Evolutionary conservation across 2,797 vertebrate genomes (phyloP), one percentile per base, ranked within the genome.

Genomic region (Scyliorhinus canicula): DNA sequence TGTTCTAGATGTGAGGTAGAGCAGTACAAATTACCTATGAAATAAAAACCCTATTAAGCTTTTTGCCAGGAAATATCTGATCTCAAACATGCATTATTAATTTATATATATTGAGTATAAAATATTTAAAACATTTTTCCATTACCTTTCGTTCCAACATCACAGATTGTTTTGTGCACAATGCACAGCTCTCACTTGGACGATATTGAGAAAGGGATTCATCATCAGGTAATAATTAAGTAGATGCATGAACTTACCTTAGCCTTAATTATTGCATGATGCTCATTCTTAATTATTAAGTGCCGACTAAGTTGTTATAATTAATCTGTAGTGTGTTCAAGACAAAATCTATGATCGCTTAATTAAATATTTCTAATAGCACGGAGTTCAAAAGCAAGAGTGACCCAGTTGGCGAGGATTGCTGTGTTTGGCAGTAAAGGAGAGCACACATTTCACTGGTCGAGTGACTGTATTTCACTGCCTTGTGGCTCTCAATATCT

Each of bases 101-200:
- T 94, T 71, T 74, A 47, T 94, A 52, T 94, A 69, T 94, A 94
- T n/a, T 71, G 28, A 47, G 55, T 94, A 94, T 94, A 52, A 94
- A 94, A 94, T 52, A 94, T 94, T 94, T 74, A 94, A 74, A 94
- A 35, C 28, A 52, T 94, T 71, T 50, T 94, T 35, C 50, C 65
- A 74, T 94, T 52, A 74, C 44, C 35, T 94, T 52, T 69, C 47
- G 65, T 74, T 52, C 44, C 47, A 94, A n/a, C 67, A 55, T 69
- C 28, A 52, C 6, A 55, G 47, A 94, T 55, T 71, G 50, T 74
- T 94, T 52, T 35, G 14, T 71, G 47, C 47, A 94, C 24, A 47
- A 52, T 24, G 16, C n/a, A 55, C 31, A 55, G 19, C n/a, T 91
- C n/a, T 44, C 60, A 65, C n/a, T 91, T 91, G 28, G n/a, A 19